Percentiles rank a stretch among this genome's conserved stretches.
phyloP scores from a whole-genome alignment of 2,113 vertebrate genomes.

The Neopipo cinnamomea region DNA sequence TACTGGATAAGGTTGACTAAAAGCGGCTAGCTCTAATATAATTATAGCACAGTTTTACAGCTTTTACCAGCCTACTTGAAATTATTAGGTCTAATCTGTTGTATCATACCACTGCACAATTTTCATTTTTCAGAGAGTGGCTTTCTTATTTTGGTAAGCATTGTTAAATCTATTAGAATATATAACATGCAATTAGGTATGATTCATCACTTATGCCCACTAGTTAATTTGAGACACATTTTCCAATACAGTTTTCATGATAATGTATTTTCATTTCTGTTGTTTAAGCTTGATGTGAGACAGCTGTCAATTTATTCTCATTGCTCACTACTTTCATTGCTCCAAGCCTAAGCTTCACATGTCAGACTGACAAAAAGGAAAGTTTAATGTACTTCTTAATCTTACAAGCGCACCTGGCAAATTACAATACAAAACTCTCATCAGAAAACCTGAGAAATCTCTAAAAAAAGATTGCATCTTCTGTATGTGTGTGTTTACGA shows the following conservation, averaged over 20 bases:
- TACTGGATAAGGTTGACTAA: background rate
- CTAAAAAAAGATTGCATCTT: background rate
- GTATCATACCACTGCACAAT: background rate
- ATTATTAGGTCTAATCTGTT: background rate
- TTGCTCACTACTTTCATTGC: background rate
- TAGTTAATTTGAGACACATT: constrained; percentile 39
- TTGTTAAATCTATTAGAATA: background rate
- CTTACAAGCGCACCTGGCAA: background rate
- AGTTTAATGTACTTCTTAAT: background rate
- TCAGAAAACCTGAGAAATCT: background rate
- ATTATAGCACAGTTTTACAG: background rate
- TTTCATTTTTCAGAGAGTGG: background rate
- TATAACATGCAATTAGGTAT: background rate
- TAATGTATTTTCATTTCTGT: background rate
- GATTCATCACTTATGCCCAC: constrained; percentile 42
- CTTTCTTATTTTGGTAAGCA: background rate
- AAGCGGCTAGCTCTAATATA: background rate
- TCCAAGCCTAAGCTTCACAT: background rate
- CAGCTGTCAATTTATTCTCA: background rate
- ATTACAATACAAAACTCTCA: background rate
- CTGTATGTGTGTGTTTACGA: background rate
- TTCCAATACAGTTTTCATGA: constrained; percentile 20
- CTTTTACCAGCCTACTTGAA: background rate
- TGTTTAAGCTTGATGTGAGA: background rate
- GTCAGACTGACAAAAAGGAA: background rate